phyloP scores from a whole-genome alignment of 2,888 invertebrate species.

The Acanthosepion lycidas region DNA sequence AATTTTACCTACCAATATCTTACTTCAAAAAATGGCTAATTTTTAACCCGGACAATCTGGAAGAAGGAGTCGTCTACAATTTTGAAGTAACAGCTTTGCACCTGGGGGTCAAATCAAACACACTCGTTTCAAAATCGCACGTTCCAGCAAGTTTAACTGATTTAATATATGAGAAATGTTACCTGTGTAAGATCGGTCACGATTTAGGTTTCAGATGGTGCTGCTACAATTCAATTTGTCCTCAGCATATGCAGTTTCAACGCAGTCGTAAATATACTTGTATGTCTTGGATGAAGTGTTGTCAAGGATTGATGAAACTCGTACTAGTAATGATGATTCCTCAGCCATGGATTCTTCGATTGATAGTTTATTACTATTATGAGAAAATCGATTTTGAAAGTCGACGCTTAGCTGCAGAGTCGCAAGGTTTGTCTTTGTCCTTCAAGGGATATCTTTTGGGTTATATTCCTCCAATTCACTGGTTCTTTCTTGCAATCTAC shows the following conservation, averaged over 20 bases:
- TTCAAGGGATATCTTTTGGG: conserved; percentile 66
- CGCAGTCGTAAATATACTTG: not conserved
- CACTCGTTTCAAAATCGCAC: not conserved
- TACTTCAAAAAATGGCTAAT: not conserved
- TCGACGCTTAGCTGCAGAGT: conserved; percentile 55
- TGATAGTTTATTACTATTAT: conserved; percentile 62
- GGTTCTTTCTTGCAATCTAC: conserved; percentile 66
- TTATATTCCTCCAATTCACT: conserved; percentile 68
- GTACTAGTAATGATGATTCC: conserved; percentile 58
- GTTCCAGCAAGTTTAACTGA: not conserved
- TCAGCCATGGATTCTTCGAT: conserved; percentile 64
- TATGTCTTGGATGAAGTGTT: conserved; percentile 58
- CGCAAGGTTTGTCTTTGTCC: conserved; percentile 50
- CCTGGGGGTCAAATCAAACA: not conserved
- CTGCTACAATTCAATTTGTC: not conserved
- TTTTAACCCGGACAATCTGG: not conserved
- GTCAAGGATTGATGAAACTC: conserved; percentile 57
- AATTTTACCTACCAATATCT: not conserved
- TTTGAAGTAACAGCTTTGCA: not conserved
- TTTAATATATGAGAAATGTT: not conserved
- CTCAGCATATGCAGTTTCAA: not conserved
- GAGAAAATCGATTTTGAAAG: conserved; percentile 61
- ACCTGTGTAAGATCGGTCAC: not conserved
- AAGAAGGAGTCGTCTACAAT: not conserved
- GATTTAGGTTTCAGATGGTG: not conserved